A percentile compares a stretch with the other conserved stretches of the same genome.
phyloP scores from a whole-genome alignment of 64 coral and sea anemone genomes.

The Montipora cactus region DNA sequence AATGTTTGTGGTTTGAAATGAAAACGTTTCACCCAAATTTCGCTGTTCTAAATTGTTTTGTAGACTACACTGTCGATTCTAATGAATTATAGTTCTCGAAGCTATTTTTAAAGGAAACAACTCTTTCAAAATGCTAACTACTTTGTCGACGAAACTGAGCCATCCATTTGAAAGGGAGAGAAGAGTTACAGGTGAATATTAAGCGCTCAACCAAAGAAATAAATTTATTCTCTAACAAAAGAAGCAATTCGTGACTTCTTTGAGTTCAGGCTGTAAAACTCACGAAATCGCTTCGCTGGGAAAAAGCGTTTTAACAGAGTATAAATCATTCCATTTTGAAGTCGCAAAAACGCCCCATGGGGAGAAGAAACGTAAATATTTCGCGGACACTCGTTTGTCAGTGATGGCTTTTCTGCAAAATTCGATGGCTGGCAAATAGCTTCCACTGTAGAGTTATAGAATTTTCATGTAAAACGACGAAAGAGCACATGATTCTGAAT shows the following conservation, averaged over 20 bases:
- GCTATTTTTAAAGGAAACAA: constrained; percentile 49
- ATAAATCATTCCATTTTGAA: constrained; percentile 35
- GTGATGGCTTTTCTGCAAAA: not conserved
- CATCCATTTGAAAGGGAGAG: constrained; percentile 8
- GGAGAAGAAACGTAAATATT: constrained; percentile 35
- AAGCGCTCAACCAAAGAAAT: not conserved
- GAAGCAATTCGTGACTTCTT: constrained; percentile 22
- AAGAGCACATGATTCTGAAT: not conserved
- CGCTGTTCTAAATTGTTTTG: not conserved
- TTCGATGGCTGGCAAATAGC: not conserved
- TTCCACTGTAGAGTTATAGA: not conserved
- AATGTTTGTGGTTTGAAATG: not conserved
- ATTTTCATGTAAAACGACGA: not conserved
- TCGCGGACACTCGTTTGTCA: constrained; percentile 27
- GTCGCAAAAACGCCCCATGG: constrained; percentile 27
- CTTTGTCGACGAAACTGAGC: constrained; percentile 1
- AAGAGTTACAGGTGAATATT: constrained; percentile 41
- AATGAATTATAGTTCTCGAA: constrained; percentile 25
- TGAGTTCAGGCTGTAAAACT: not conserved
- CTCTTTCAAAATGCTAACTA: constrained; percentile 51
- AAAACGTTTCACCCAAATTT: not conserved
- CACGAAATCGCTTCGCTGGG: not conserved
- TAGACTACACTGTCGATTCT: constrained; percentile 27
- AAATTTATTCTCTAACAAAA: constrained; percentile 7
- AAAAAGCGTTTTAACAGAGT: constrained; percentile 15